Base-by-base conservation (phyloP, 2,113 vertebrate species). In the Nibea albiflora region DNA sequence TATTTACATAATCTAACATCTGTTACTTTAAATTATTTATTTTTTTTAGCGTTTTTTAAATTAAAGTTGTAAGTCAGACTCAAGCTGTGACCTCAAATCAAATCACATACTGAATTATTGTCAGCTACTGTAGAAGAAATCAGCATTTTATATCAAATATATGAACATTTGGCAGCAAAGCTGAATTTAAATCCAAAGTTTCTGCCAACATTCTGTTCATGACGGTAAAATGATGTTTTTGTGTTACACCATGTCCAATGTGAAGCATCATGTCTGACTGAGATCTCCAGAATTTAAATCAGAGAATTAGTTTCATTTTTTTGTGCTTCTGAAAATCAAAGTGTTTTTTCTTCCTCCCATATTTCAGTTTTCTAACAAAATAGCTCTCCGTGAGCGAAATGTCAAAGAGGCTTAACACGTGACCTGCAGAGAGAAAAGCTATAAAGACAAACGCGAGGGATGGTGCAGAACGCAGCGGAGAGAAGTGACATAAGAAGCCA, bases 1-100 rank as follows among this genome's bases (percentile, higher is more conserved):
- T 61, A 76, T 82, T 75, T 62, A 5, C 56, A 62, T 56, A 54
- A 56, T 71, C 28, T 11, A 67, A 49, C 42, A 69, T 63, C 62
- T 63, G 61, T n/a, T 53, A 14, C 61, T 73, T 42, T 4, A 20
- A 28, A 44, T 64, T 2, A 11, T 58, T 22, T 16, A 8, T 69
- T 42, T 12, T 42, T 12, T 67, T 46, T 44, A 52, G 4, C 16
- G 7, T 39, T 35, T 35, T 35, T 35, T 35, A 35, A 35, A 35
- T 35, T 35, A 35, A 39, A 39, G 35, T 39, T 39, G 35, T 35
- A 35, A 35, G 35, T 39, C 7, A 39, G 35, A 9, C 35, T 39
- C 35, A 39, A 39, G 22, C 12, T n/a, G 7, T 76, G 49, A 64
- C 57, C 35, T 71, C 57, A 39, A 9, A 44, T 69, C 4, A 22